Evolutionary conservation across 92 coral and sea anemone species (phyloP).

Genomic region (Muricea muricata): DNA sequence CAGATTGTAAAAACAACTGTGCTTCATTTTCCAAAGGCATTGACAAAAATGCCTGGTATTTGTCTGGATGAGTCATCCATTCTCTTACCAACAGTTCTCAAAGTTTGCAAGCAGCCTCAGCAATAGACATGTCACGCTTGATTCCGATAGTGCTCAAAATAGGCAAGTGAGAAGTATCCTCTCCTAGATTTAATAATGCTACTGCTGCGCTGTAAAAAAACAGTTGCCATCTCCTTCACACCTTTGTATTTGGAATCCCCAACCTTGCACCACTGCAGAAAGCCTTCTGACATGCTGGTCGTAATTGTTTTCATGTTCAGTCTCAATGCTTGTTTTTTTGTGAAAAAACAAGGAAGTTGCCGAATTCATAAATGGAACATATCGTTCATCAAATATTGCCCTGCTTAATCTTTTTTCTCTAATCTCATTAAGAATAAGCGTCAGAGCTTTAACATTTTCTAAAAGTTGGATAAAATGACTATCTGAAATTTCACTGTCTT

Average conservation of each 20-base stretch:
- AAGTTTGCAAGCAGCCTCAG: conserved; percentile 17
- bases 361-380: neutral
- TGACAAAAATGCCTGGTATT: conserved; percentile 59
- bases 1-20: conserved; percentile 57
- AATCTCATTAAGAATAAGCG: neutral
- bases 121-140: neutral
- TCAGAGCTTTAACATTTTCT: neutral
- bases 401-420: neutral
- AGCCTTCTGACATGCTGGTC: no score
- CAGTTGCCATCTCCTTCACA: conserved; percentile 57
- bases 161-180: no score
- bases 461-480: neutral
- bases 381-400: neutral
- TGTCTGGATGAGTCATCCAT: conserved; percentile 61
- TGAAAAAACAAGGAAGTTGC: neutral
- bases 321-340: neutral
- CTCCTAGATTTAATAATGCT: conserved; percentile 25
- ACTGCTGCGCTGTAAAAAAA: conserved; percentile 54
- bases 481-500: neutral
- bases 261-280: conserved; percentile 14
- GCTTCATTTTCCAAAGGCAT: conserved; percentile 48
- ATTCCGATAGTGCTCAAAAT: no score
- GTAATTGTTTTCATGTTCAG: no score
- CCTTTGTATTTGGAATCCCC: neutral
- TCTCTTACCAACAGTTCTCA: conserved; percentile 59